phyloP scores from a whole-genome alignment of 2,888 invertebrate species.

The Caenorhabditis imperialis region DNA sequence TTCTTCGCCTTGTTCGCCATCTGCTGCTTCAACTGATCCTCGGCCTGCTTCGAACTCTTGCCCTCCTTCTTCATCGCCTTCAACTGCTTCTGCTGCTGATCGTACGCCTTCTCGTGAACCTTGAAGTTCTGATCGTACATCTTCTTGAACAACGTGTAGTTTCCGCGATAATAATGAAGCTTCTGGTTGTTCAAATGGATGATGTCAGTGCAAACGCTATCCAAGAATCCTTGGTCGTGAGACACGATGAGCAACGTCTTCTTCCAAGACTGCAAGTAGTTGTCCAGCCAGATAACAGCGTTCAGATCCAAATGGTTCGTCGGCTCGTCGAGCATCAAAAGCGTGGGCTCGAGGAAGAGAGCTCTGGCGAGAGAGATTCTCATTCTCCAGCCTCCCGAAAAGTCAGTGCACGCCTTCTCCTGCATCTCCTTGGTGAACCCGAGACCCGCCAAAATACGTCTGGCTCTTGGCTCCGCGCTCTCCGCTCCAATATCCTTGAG shows the following conservation, averaged over 20 bases:
- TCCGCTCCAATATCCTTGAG: slow-evolving; percentile 96
- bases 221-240: slow-evolving; percentile 99
- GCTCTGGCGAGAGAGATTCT: slow-evolving; percentile 83
- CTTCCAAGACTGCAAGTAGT: slow-evolving; percentile 97
- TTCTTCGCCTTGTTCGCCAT: slow-evolving; percentile 61
- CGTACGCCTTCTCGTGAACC: slow-evolving; percentile 95
- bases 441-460: slow-evolving; percentile 95
- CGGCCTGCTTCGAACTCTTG: slow-evolving; percentile 93
- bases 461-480: slow-evolving; percentile 95
- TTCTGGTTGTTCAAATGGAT: slow-evolving; percentile 96
- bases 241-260: slow-evolving; percentile 97
- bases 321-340: slow-evolving; percentile 97
- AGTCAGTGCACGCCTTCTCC: slow-evolving; percentile 82
- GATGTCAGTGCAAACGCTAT: slow-evolving; percentile 99
- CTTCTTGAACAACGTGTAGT: slow-evolving; percentile 94
- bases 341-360: slow-evolving; percentile 94
- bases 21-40: slow-evolving; percentile 67
- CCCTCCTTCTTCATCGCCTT: slow-evolving; percentile 96
- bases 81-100: slow-evolving; percentile 96
- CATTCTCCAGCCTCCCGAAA: slow-evolving; percentile 96
- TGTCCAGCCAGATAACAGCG: slow-evolving; percentile 99
- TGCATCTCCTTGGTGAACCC: slow-evolving; percentile 88
- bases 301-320: slow-evolving; percentile 99
- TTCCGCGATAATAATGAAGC: slow-evolving; percentile 95
- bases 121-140: slow-evolving; percentile 96